Conservation (phyloP, 2,113 vertebrate species). For the Saimiri boliviensis region DNA sequence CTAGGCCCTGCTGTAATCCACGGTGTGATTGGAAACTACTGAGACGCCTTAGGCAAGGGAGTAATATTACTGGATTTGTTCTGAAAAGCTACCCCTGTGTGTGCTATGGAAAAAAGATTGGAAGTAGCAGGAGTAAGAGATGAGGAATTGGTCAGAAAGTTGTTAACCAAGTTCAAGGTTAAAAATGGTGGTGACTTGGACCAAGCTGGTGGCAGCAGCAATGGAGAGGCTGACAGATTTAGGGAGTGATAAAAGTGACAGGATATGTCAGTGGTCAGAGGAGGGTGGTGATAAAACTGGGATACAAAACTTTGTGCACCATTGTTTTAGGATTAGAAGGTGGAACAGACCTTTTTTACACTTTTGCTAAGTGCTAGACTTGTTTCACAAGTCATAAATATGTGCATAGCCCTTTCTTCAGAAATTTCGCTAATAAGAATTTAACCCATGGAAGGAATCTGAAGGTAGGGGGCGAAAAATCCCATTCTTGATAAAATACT, state of each 20-base stretch:
- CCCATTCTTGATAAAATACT: not conserved
- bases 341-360: too few relatives aligned
- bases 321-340: too few relatives aligned
- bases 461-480: not conserved
- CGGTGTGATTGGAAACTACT: rapidly evolving
- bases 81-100: not conserved
- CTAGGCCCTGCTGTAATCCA: too few relatives aligned
- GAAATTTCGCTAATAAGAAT: not conserved
- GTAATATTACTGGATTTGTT: not conserved
- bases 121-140: not conserved
- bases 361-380: not conserved
- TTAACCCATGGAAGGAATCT: not conserved
- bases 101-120: rapidly evolving
- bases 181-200: not conserved
- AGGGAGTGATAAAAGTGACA: not conserved
- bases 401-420: not conserved
- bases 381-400: not conserved
- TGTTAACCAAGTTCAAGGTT: rapidly evolving
- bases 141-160: not conserved
- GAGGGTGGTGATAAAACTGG: not conserved
- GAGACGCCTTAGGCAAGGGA: not conserved
- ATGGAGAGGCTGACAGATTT: rapidly evolving
- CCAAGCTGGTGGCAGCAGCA: too few relatives aligned
- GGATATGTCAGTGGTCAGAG: rapidly evolving
- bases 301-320: rapidly evolving